phyloP scores from a whole-genome alignment of 2,888 invertebrate genomes.

The Brenthis hecate region DNA sequence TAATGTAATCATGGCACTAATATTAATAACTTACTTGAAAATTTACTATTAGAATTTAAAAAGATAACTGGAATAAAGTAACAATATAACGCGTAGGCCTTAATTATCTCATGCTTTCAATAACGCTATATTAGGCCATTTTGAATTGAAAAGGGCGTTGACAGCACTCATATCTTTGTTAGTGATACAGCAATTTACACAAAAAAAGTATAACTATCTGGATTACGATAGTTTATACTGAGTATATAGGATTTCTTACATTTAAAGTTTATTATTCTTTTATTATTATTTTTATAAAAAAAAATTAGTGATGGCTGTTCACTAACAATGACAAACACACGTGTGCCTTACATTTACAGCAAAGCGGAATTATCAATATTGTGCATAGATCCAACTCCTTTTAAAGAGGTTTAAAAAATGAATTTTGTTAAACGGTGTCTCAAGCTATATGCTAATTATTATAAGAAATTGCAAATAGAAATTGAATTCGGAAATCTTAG shows the following conservation, averaged over 20 bases:
- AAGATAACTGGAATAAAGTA: constrained; percentile 51
- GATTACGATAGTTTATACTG: not conserved
- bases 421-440: constrained; percentile 4
- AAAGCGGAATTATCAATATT: constrained; percentile 31
- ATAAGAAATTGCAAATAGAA: constrained; percentile 14
- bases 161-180: constrained; percentile 10
- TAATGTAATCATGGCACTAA: constrained; percentile 80
- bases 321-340: constrained; percentile 7
- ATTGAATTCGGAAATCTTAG: not conserved
- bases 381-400: constrained; percentile 20
- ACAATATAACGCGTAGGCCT: constrained; percentile 57
- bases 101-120: constrained; percentile 47
- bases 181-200: constrained; percentile 3
- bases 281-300: not conserved
- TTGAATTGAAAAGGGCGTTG: constrained; percentile 16
- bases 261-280: not conserved
- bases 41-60: constrained; percentile 69
- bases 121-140: constrained; percentile 52
- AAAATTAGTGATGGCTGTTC: not conserved
- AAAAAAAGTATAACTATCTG: not conserved
- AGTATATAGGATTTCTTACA: too few species aligned
- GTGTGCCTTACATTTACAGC: constrained; percentile 27
- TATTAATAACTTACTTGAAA: constrained; percentile 70
- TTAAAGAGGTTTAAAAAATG: not conserved
- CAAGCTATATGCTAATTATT: constrained; percentile 16